Evolutionary conservation across 2,797 vertebrate genomes (phyloP).

Genomic region (Etheostoma perlongum): DNA sequence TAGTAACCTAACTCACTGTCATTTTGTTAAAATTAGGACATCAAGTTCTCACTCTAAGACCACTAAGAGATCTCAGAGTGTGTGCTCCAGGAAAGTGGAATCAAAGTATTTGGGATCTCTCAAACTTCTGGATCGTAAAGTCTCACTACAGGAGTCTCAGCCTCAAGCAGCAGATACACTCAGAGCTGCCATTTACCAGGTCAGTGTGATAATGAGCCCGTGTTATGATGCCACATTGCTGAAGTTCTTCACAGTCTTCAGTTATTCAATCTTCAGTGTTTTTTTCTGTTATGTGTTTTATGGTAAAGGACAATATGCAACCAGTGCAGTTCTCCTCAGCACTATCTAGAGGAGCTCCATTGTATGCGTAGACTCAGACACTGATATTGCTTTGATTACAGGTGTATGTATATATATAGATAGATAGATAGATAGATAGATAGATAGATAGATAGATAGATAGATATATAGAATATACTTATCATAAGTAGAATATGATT

Average conservation of each 20-base stretch:
- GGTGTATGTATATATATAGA: background rate
- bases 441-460: no score
- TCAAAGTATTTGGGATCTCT: conserved; percentile 91
- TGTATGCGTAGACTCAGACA: background rate
- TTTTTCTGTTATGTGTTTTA: conserved; percentile 3
- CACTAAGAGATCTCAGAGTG: conserved; percentile 75
- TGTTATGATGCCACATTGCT: background rate
- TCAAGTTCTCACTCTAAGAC: conserved; percentile 68
- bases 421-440: no score
- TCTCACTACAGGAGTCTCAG: conserved; percentile 76
- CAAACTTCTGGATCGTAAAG: conserved; percentile 88
- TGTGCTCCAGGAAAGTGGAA: conserved; percentile 67
- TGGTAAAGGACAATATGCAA: background rate
- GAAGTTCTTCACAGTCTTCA: background rate
- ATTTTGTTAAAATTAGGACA: conserved; percentile 73
- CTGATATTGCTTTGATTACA: no score
- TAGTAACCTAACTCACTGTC: background rate
- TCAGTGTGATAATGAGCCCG: conserved; percentile 61
- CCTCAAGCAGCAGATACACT: conserved; percentile 86
- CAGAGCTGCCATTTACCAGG: conserved; percentile 94
- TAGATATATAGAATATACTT: background rate
- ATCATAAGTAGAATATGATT: background rate
- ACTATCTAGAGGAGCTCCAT: background rate
- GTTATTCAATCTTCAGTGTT: background rate
- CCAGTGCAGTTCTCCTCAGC: background rate